These are phyloP conservation scores for Cistogaster globosa DNA, from an alignment of 2,888 invertebrate species.

Conservation along the genomic window DNA sequence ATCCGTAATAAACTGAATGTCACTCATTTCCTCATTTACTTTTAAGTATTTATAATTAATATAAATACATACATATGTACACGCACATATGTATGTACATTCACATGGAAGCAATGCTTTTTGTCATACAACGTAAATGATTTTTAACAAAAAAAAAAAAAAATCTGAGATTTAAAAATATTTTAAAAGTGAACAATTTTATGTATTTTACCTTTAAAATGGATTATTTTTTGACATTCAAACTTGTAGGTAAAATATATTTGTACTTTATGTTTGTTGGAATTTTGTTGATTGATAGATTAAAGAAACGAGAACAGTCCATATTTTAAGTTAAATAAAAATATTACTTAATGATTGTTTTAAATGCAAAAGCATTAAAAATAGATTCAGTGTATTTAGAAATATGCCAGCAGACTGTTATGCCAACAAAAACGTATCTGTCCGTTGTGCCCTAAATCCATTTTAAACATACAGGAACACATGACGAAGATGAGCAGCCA, in stretches of 20 bases:
- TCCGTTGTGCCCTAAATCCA: constrained; percentile 71
- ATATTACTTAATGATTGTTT: constrained; percentile 24
- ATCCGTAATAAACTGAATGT: constrained; percentile 1
- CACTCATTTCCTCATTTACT: constrained; percentile 12
- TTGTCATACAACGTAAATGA: too few relatives aligned
- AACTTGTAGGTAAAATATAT: neutral
- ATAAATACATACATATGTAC: neutral
- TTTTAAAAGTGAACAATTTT: too few relatives aligned
- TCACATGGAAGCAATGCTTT: too few relatives aligned
- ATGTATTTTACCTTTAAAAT: too few relatives aligned
- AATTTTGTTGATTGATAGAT: constrained; percentile 30
- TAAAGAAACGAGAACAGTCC: neutral
- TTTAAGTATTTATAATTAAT: constrained; percentile 4
- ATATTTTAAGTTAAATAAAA: constrained; percentile 23
- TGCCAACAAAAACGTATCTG: constrained; percentile 51
- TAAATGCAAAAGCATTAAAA: constrained; percentile 28
- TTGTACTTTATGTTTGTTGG: neutral
- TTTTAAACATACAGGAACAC: constrained; percentile 71
- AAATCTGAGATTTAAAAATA: too few relatives aligned
- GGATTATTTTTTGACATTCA: neutral
- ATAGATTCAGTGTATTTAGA: constrained; percentile 38
- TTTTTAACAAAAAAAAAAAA: too few relatives aligned
- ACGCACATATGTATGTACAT: too few relatives aligned
- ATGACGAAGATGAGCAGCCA: constrained; percentile 69
- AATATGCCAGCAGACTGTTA: constrained; percentile 42